Evolutionary conservation across 2,888 invertebrate species (phyloP).

Genomic region (Drosophila barbarae): DNA sequence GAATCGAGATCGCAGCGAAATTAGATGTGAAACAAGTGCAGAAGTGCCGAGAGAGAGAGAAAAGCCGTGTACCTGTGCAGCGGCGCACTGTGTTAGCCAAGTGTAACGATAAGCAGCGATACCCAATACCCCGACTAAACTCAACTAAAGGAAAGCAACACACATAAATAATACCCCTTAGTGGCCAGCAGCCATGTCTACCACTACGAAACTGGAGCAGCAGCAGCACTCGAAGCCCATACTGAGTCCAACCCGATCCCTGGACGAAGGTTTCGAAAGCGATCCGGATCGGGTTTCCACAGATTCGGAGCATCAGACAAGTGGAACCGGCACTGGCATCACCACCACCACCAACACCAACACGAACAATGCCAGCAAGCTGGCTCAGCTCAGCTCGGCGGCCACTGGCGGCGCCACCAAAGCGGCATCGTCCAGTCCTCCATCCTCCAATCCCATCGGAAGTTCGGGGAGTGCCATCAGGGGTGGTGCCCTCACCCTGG

Average conservation of each 20-base stretch:
- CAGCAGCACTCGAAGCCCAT: constrained; percentile 79
- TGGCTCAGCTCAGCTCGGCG: constrained; percentile 78
- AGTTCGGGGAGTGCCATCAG: constrained; percentile 13
- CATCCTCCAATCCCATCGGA: constrained; percentile 5
- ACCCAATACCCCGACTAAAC: constrained; percentile 24
- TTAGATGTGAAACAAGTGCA: constrained; percentile 51
- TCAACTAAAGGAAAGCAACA: constrained; percentile 15
- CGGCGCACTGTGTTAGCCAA: constrained; percentile 49
- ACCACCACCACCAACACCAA: constrained; percentile 37
- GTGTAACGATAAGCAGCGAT: constrained; percentile 54
- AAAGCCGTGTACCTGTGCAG: constrained; percentile 47
- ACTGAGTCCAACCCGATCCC: constrained; percentile 80
- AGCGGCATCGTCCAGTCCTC: constrained; percentile 30
- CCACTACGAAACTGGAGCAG: constrained; percentile 77
- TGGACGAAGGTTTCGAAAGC: constrained; percentile 80
- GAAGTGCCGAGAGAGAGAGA: constrained; percentile 47
- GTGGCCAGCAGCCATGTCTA: constrained; percentile 44
- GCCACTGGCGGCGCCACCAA: constrained; percentile 73
- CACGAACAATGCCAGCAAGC: constrained; percentile 73
- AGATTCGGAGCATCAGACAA: constrained; percentile 79
- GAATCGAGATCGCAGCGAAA: constrained; percentile 34
- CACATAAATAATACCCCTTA: constrained; percentile 32
- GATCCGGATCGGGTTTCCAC: constrained; percentile 80
- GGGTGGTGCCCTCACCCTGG: constrained; percentile 59
- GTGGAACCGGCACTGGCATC: constrained; percentile 58